Evolutionary conservation across 37 sponge, comb jelly and placozoan species (phyloP), one percentile per base, ranked within the genome.

Genomic region (Theonella swinhoei): DNA sequence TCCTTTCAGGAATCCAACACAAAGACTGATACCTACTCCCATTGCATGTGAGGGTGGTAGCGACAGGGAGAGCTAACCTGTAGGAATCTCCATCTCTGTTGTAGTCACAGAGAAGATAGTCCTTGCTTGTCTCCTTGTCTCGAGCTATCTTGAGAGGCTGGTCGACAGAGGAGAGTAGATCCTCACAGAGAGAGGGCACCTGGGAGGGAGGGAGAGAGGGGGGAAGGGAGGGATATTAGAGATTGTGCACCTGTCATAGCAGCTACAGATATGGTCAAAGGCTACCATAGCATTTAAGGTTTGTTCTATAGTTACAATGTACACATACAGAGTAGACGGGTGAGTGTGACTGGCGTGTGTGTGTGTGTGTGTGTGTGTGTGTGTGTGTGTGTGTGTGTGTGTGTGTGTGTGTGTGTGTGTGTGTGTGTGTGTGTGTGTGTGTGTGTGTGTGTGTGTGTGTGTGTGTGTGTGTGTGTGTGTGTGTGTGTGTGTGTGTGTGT

Each of bases 21-120:
- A 47, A 17, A 47, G 11, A 47, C 11, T 47, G 14, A 7, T 47
- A 7, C 54, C 54, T 47, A 14, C 14, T 17, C 54, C 7, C 14
- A 17, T 17, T n/a, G n/a, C n/a, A n/a, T n/a, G n/a, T n/a, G n/a
- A n/a, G n/a, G n/a, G n/a, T n/a, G n/a, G n/a, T n/a, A n/a, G n/a
- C n/a, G n/a, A n/a, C n/a, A n/a, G n/a, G n/a, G n/a, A n/a, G n/a
- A 11, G 7, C 66, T 22, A 22, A 95, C 95, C 98, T 88, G 82
- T 98, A 98, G 23, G 96, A 95, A 83, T 98, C 98, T 20, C 98
- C 98, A 81, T 98, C 98, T 34, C 98, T 79, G 87, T 98, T 98
- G 90, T 98, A 98, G 88, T 98, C 98, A 83, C 98, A 98, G 37
- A 95, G 90, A 60, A 98, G 89, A 80, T 95, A 98, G 73, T 98